Conservation (phyloP, 2,113 vertebrate species). For the Brachirus orientalis region DNA sequence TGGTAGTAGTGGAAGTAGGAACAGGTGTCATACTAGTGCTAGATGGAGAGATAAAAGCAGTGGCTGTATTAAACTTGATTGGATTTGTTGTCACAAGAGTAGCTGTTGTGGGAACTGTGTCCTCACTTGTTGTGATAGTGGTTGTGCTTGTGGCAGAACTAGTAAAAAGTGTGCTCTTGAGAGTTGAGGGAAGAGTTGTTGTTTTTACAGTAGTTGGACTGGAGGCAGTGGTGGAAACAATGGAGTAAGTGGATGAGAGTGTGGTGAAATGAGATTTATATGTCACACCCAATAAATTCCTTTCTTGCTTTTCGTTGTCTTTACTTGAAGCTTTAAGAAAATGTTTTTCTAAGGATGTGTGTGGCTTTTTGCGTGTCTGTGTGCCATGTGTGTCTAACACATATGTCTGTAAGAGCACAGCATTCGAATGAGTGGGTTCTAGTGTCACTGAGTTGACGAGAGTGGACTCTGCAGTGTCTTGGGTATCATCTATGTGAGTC, state of each 20-base stretch:
- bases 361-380: constrained; percentile 40
- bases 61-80: constrained; percentile 12
- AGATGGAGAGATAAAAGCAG: constrained; percentile 17
- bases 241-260: constrained; percentile 14
- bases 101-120: constrained; percentile 12
- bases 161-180: constrained; percentile 10
- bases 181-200: constrained; percentile 33
- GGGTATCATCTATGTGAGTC: constrained; percentile 49
- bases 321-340: constrained; percentile 31
- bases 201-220: constrained; percentile 27
- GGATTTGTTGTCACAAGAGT: constrained; percentile 13
- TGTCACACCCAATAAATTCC: constrained; percentile 34
- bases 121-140: constrained; percentile 8
- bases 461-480: constrained; percentile 43
- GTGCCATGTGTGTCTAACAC: constrained; percentile 22
- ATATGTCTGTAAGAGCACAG: constrained; percentile 22
- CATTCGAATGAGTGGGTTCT: constrained; percentile 27
- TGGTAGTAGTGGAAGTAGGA: background rate
- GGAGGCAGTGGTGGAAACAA: constrained; percentile 18
- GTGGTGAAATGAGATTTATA: constrained; percentile 29
- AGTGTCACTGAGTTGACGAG: constrained; percentile 22
- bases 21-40: constrained; percentile 12
- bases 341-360: constrained; percentile 41
- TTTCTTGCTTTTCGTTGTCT: constrained; percentile 45
- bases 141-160: constrained; percentile 18